Evolutionary conservation across 2,113 vertebrate species (phyloP).

Genomic region (Physeter macrocephalus): DNA sequence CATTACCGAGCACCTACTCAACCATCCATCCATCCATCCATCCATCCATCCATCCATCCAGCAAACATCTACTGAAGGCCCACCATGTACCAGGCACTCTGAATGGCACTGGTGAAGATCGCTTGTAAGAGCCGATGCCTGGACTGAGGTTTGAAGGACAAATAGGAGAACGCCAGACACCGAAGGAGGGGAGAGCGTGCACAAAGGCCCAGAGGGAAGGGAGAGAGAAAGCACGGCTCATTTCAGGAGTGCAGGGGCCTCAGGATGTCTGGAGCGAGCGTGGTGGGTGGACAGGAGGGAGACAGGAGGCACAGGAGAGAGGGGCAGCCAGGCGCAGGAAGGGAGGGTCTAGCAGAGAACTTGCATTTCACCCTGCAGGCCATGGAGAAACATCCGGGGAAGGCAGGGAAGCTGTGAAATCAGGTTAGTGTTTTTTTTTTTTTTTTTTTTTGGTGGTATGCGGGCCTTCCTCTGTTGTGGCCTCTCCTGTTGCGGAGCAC

Average conservation of each 20-base stretch:
- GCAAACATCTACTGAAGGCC: not conserved
- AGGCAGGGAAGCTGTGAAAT: not conserved
- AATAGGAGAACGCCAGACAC: not conserved
- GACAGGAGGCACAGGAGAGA: not conserved
- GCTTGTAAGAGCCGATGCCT: not conserved
- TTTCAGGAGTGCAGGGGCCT: not conserved
- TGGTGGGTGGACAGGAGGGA: too few species aligned
- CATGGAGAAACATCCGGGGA: not conserved
- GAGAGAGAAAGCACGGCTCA: not conserved
- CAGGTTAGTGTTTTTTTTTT: too few species aligned
- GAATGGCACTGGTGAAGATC: not conserved
- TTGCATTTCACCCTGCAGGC: not conserved
- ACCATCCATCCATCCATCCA: not conserved
- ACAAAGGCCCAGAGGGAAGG: not conserved
- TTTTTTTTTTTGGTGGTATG: too few species aligned
- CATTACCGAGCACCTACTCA: not conserved
- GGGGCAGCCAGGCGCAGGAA: not conserved
- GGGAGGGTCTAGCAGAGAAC: not conserved
- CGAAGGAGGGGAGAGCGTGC: not conserved
- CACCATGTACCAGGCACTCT: not conserved
- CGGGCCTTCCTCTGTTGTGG: too few species aligned
- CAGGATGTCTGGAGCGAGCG: not conserved
- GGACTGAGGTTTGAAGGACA: slow-evolving; percentile 27
- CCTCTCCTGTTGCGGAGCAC: too few species aligned
- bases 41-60: not conserved